A percentile compares a stretch with the other conserved stretches of the same genome.
phyloP scores from a whole-genome alignment of 1,140 invertebrate species.

The Neodiprion pinetum region DNA sequence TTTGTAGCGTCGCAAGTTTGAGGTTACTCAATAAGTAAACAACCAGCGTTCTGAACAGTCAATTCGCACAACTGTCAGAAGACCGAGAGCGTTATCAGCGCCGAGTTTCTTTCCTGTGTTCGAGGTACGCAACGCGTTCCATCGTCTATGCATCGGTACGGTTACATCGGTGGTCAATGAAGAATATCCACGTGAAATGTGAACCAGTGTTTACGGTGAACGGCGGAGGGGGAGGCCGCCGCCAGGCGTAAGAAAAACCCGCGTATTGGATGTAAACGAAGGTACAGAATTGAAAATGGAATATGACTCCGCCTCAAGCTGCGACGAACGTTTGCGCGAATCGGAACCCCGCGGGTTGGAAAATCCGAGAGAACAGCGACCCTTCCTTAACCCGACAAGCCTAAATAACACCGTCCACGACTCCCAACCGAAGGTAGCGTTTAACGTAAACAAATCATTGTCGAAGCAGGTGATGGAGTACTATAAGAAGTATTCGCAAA shows the following conservation, averaged over 20 bases:
- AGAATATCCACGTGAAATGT: not conserved
- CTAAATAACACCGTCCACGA: slow-evolving; percentile 9
- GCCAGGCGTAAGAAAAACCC: not conserved
- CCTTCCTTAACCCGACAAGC: slow-evolving; percentile 8
- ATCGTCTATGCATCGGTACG: not conserved
- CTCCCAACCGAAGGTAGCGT: not conserved
- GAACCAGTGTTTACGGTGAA: not conserved
- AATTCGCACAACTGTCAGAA: not conserved
- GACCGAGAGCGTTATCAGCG: no score
- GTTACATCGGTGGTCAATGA: not conserved
- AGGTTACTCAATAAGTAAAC: slow-evolving; percentile 35
- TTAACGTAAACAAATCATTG: slow-evolving; percentile 37
- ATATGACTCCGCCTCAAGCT: slow-evolving; percentile 52
- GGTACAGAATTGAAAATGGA: slow-evolving; percentile 42
- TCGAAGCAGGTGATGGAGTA: slow-evolving; percentile 56
- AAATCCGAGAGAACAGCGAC: not conserved
- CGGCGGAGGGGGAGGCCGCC: no score
- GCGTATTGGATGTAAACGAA: slow-evolving; percentile 15
- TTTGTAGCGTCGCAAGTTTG: not conserved
- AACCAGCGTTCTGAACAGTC: slow-evolving; percentile 31
- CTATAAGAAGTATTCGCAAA: slow-evolving; percentile 51
- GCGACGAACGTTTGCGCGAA: slow-evolving; percentile 41
- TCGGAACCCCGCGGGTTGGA: slow-evolving; percentile 28
- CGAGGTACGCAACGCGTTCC: no score
- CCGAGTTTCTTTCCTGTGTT: no score